Percentiles rank a stretch among this genome's conserved stretches.
Conservation (phyloP, 1,140 invertebrate species). For the Doryteuthis pealeii region DNA sequence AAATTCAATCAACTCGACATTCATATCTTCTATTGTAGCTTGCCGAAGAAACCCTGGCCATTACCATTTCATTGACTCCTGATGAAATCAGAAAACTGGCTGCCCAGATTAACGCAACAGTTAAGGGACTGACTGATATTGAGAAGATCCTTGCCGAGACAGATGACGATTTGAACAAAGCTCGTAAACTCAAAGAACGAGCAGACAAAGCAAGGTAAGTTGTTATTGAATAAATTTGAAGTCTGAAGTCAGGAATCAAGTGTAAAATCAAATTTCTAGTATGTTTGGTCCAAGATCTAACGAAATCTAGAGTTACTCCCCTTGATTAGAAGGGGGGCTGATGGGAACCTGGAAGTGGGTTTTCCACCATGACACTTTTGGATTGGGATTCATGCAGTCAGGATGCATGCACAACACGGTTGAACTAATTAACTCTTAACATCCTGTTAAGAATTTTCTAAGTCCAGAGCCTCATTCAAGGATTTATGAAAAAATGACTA, state of each 20-base stretch:
- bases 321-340: no score
- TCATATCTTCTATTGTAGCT: no score
- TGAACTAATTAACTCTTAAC: no score
- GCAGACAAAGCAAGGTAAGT: constrained; percentile 77
- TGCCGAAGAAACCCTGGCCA: constrained; percentile 63
- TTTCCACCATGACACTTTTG: no score
- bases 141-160: constrained; percentile 87
- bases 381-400: no score
- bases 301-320: no score
- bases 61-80: constrained; percentile 74
- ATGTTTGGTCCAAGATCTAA: no score
- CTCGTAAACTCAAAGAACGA: constrained; percentile 73
- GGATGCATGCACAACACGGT: no score
- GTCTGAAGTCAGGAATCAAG: constrained; percentile 2
- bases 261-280: not conserved
- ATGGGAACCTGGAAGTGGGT: no score
- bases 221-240: not conserved
- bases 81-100: constrained; percentile 84
- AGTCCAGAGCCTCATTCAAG: not conserved
- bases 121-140: constrained; percentile 83
- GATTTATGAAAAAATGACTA: not conserved
- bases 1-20: no score
- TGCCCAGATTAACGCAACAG: constrained; percentile 80
- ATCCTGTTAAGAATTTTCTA: no score
- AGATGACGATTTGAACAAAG: constrained; percentile 72